Evolutionary conservation across 2,797 vertebrate genomes (phyloP), one percentile per base, ranked within the genome.

Genomic region (Sebastes baramenuke): DNA sequence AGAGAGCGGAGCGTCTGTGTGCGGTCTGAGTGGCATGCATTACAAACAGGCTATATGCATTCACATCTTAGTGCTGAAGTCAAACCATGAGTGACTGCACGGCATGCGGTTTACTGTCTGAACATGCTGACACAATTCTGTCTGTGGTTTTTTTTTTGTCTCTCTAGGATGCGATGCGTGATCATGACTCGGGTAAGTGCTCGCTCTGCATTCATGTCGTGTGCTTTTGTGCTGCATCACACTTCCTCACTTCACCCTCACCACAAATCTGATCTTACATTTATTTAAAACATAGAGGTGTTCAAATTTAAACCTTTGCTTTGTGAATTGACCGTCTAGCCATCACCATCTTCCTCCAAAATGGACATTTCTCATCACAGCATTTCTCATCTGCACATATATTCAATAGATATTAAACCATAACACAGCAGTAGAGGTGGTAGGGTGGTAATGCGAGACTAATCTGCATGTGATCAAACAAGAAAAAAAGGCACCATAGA

Each of bases 111-210:
- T 34, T 22, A 20, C 2, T 46, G 38, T 77, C 75, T 46, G 22
- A 68, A 72, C 30, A 22, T 42, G 32, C 69, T 89, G 25, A 87
- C 78, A 46, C 25, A 52, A 18, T 6, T 49, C 25, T 82, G 3
- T 69, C 30, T 32, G 10, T 2, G 36, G 2, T 59, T 36, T 4
- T 8, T 29, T 42, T 25, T 67, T 16, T 75, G 8, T 85, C 64
- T 76, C 30, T 87, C 25, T 68, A 96, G 96, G 95, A 95, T 82
- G 95, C 94, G 5, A 94, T 96, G 92, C 94, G 93, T 54, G 91
- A 95, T 90, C 93, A 95, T 18, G 90, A 94, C 84, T 96, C 95
- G 2, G 95, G 96, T 96, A 87, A 89, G 93, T 87, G 25, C 16
- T 24, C 16, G 0, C 29, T 42, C 4, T 81, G 29, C 56, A 24